Base-by-base conservation (phyloP, 1,140 invertebrate genomes). In the Leucophenga varia region DNA sequence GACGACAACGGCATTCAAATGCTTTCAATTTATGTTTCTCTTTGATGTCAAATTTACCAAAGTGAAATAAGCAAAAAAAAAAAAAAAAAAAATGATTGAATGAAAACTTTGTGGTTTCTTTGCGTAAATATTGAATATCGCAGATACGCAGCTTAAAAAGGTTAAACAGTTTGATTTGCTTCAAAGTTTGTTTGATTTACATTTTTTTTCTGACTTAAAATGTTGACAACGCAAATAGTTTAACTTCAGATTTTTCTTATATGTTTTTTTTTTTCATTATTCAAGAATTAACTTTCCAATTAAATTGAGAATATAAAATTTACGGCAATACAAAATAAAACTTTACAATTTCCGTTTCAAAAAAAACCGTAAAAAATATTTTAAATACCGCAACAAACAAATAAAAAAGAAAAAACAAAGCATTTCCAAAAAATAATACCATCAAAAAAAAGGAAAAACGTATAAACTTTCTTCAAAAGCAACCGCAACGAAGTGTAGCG, bases 31-130 rank as follows among this genome's bases (percentile, higher is more conserved):
- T 45, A 44, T 48, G 38, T 52, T 59, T 60, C 56, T 38, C 64
- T 69, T 69, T 70, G 61, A 70, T 70, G 65, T 70, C 44, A 44
- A 44, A 44, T 44, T 36, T 44, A n/a, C 32, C n/a, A 34, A 34
- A 25, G 22, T 10, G 10, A 25, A 5, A 5, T 6, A 25, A 25
- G 22, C 22, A 10, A n/a, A n/a, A n/a, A n/a, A n/a, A n/a, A n/a
- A n/a, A n/a, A n/a, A n/a, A n/a, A n/a, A n/a, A n/a, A n/a, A n/a
- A n/a, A n/a, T n/a, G n/a, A n/a, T n/a, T n/a, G n/a, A n/a, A n/a
- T n/a, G n/a, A 25, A 25, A 25, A 34, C 4, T 34, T 34, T 34
- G 32, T 13, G 32, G 32, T 16, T 34, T 7, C 14, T 34, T 12
- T 34, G 32, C 14, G 32, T 16, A 34, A 37, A 37, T 37, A 41